Evolutionary conservation across 1,140 invertebrate genomes (phyloP).

Genomic region (Sycophaga agraensis): DNA sequence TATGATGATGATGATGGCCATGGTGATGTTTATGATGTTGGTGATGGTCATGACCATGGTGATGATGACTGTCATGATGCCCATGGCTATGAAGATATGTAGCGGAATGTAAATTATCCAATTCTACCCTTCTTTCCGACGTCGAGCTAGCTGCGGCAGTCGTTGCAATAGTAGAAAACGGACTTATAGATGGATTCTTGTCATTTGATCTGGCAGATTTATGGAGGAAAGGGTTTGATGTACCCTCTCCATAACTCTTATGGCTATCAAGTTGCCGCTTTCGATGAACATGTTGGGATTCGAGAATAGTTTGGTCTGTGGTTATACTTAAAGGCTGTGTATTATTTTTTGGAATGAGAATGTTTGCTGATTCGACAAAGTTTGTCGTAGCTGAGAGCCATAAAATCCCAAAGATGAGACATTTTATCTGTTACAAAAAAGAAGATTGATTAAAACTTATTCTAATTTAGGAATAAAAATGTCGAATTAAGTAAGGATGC

Average conservation of each 20-base stretch:
- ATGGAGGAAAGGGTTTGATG: too few relatives aligned
- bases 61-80: constrained; percentile 2
- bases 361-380: background rate
- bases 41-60: constrained; percentile 1
- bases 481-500: too few relatives aligned
- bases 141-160: background rate
- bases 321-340: background rate
- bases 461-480: too few relatives aligned
- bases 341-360: constrained; percentile 11
- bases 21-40: constrained; percentile 10
- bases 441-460: constrained; percentile 6
- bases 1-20: constrained; percentile 5
- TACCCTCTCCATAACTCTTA: constrained; percentile 1
- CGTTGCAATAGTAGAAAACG: background rate
- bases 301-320: background rate
- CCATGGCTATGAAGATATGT: background rate
- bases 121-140: background rate
- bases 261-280: constrained; percentile 4
- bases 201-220: too few relatives aligned
- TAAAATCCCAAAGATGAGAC: constrained; percentile 13
- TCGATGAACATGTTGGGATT: background rate
- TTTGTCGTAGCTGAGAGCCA: constrained; percentile 9
- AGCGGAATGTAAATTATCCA: background rate
- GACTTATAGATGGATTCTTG: background rate
- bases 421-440: constrained; percentile 26